Evolutionary conservation across 2,113 vertebrate genomes (phyloP), one percentile per base, ranked within the genome.

Genomic region (Anguilla japonica): DNA sequence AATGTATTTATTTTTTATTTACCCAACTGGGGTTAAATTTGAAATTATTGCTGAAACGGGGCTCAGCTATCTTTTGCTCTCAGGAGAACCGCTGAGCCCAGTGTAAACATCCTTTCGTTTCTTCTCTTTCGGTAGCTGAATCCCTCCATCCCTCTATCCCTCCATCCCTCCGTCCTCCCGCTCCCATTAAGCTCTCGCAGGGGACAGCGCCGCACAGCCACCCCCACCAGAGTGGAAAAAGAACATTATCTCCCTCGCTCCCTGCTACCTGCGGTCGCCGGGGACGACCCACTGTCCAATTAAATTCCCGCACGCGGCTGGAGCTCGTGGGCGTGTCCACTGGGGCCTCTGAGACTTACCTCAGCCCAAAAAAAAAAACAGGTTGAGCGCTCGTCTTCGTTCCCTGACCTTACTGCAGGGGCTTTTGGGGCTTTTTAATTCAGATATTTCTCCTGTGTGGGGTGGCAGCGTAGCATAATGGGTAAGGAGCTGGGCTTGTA

Each of bases 251-350:
- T 53, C 67, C 41, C 84, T 75, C 16, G 26, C 43, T 79, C 41
- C 67, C 84, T 39, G 29, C 41, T 50, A 50, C 67, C 43, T 50
- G 41, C 50, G 46, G 7, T 78, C 84, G 78, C 43, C 41, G 22
- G 67, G 43, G 84, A 78, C 63, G 46, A 43, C 67, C 67, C 84
- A 46, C 41, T 78, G 43, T 46, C 84, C 63, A 85, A 85, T 85
- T 85, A 85, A 85, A 20, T 71, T 34, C 9, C 9, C 41, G 34
- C 43, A 34, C 71, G 39, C 15, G 15, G 43, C 40, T 78, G 15
- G 43, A 50, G 34, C 15, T 78, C n/a, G 9, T 34, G 43, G 43
- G 46, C 46, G 67, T 43, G 71, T 85, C 22, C 40, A 4, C 84
- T n/a, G 22, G 67, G 41, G 67, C 67, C 84, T 18, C 15, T 0